These are phyloP conservation scores for Chrysotoxum bicinctum DNA, from an alignment of 2,888 invertebrate species.

Conservation along the genomic window DNA sequence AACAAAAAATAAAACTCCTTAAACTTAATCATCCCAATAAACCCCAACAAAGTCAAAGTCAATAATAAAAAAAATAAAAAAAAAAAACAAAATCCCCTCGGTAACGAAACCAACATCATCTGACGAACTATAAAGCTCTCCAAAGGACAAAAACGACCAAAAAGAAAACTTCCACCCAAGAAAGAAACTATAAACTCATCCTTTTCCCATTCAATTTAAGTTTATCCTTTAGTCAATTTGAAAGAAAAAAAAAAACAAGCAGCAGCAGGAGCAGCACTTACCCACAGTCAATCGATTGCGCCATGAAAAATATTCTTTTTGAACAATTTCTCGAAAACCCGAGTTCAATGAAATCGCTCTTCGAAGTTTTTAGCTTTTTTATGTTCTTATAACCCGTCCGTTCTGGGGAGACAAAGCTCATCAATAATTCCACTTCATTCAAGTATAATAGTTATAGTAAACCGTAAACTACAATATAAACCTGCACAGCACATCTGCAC, in stretches of 20 bases:
- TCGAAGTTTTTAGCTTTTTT: slow-evolving; percentile 15
- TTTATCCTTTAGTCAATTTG: slow-evolving; percentile 41
- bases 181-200: slow-evolving; percentile 59
- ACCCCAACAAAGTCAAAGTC: slow-evolving; percentile 37
- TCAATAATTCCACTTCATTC: slow-evolving; percentile 64
- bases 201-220: slow-evolving; percentile 59
- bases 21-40: slow-evolving; percentile 65
- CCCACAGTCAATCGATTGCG: slow-evolving; percentile 49
- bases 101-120: slow-evolving; percentile 34
- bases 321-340: slow-evolving; percentile 35
- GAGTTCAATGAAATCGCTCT: slow-evolving; percentile 47
- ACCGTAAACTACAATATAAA: slow-evolving; percentile 23
- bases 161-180: slow-evolving; percentile 6
- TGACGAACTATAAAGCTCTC: slow-evolving; percentile 16
- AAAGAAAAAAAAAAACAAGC: slow-evolving; percentile 19
- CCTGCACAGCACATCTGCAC: slow-evolving; percentile 29
- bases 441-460: slow-evolving; percentile 11
- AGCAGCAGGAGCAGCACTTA: slow-evolving; percentile 26
- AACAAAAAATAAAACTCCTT: slow-evolving; percentile 18
- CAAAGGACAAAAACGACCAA: background rate
- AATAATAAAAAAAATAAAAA: background rate
- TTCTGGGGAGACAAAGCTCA: slow-evolving; percentile 35
- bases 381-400: slow-evolving; percentile 21
- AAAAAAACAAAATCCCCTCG: slow-evolving; percentile 32
- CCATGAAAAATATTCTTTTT: slow-evolving; percentile 39